These are phyloP conservation scores for Drosophila navojoa DNA, from an alignment of 1,140 invertebrate genomes.

Conservation along the genomic window DNA sequence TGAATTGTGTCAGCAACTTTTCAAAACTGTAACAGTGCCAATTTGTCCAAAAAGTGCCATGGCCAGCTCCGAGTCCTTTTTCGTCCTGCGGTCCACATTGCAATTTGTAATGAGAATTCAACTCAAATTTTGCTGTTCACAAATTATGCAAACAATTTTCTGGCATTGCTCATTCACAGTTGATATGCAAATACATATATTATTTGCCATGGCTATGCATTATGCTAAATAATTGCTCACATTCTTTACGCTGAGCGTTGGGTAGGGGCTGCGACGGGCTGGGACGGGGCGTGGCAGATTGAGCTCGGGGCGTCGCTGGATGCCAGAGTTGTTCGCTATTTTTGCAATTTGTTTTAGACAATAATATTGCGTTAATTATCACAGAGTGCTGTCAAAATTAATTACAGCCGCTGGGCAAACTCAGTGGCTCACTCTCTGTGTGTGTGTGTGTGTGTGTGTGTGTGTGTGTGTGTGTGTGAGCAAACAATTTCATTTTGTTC, in stretches of 20 bases:
- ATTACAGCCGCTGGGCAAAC: conserved; percentile 27
- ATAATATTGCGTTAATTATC: conserved; percentile 78
- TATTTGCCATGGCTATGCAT: conserved; percentile 67
- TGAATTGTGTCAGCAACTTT: conserved; percentile 75
- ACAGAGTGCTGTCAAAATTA: conserved; percentile 50
- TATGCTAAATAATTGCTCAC: conserved; percentile 71
- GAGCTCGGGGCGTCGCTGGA: background rate
- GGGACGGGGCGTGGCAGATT: background rate
- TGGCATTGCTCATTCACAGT: conserved; percentile 26
- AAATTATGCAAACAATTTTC: conserved; percentile 77
- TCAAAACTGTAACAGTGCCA: conserved; percentile 76
- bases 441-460: conserved; percentile 21
- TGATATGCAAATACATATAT: conserved; percentile 44
- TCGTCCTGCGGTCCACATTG: conserved; percentile 11
- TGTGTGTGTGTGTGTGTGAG: conserved; percentile 26
- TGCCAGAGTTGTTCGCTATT: conserved; percentile 41
- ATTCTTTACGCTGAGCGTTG: conserved; percentile 31
- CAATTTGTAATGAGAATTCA: conserved; percentile 68
- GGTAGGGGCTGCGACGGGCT: no score
- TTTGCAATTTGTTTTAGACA: conserved; percentile 57
- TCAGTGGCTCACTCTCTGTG: conserved; percentile 2
- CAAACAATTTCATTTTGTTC: conserved; percentile 60
- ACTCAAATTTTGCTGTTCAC: conserved; percentile 63
- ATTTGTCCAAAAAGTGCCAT: conserved; percentile 64
- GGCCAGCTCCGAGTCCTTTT: conserved; percentile 24